phyloP scores from a whole-genome alignment of 64 coral and sea anemone species.

The Actinia tenebrosa region DNA sequence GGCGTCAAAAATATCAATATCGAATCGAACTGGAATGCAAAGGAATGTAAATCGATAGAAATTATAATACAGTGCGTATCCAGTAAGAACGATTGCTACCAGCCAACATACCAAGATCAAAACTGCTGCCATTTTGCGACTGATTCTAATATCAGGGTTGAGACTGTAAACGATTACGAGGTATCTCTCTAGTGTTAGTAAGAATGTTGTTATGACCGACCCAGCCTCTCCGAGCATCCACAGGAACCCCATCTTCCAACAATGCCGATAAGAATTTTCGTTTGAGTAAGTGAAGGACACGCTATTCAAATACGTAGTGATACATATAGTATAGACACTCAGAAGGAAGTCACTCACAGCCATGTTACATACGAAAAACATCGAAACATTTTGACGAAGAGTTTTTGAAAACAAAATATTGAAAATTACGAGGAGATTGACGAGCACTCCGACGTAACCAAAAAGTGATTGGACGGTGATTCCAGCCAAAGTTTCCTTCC shows the following conservation, averaged over 20 bases:
- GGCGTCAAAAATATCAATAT: neutral
- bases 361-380: conserved; percentile 50
- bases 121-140: conserved; percentile 3
- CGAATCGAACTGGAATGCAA: conserved; percentile 41
- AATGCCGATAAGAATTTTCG: neutral
- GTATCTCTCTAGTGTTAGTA: conserved; percentile 72
- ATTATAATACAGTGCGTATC: conserved; percentile 34
- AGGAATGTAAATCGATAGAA: conserved; percentile 46
- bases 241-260: conserved; percentile 49
- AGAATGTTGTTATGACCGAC: conserved; percentile 57
- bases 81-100: conserved; percentile 37
- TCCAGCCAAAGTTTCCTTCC: conserved; percentile 29
- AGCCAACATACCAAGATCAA: conserved; percentile 52
- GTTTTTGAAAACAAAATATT: conserved; percentile 17
- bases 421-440: conserved; percentile 48
- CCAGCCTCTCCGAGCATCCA: conserved; percentile 55
- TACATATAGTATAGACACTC: conserved; percentile 29
- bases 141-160: conserved; percentile 45
- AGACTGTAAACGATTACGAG: conserved; percentile 66
- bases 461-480: conserved; percentile 35
- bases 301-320: conserved; percentile 13
- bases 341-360: conserved; percentile 55
- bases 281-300: conserved; percentile 33
- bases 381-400: conserved; percentile 48
- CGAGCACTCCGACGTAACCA: conserved; percentile 19